phyloP scores from a whole-genome alignment of 2,797 vertebrate species.

The Gallirallus australis region DNA sequence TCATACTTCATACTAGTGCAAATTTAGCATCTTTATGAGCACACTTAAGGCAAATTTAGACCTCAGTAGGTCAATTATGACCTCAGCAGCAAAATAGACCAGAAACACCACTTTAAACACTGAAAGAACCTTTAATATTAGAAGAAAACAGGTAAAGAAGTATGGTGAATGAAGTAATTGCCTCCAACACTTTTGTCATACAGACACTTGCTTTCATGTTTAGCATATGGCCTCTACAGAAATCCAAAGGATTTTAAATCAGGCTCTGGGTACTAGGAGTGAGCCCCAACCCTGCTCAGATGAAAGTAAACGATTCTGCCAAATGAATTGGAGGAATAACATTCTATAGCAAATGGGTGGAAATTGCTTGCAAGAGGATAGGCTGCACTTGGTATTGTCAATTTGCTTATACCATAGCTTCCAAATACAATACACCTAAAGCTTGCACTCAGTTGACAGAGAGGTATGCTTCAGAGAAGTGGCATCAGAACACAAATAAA shows the following conservation, averaged over 20 bases:
- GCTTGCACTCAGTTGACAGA: slow-evolving; percentile 48
- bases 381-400: slow-evolving; percentile 54
- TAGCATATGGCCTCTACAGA: not conserved
- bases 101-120: not conserved
- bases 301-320: slow-evolving; percentile 28
- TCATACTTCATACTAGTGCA: not conserved
- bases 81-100: not conserved
- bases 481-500: slow-evolving; percentile 74
- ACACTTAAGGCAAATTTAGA: not conserved
- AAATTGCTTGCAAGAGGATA: slow-evolving; percentile 50
- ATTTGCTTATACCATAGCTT: slow-evolving; percentile 58
- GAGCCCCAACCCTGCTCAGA: not conserved
- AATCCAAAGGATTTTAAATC: slow-evolving; percentile 3
- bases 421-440: slow-evolving; percentile 37
- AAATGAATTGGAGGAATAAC: slow-evolving; percentile 44
- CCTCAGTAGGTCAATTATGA: not conserved
- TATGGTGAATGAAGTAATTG: not conserved
- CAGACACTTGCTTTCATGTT: not conserved
- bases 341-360: slow-evolving; percentile 1
- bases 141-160: slow-evolving; percentile 2
- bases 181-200: not conserved
- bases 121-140: not conserved
- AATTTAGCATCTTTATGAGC: not conserved
- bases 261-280: slow-evolving; percentile 8
- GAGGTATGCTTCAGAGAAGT: slow-evolving; percentile 55